A percentile compares a stretch with the other conserved stretches of the same genome.
These are phyloP conservation scores for Cottoperca gobio DNA, from an alignment of 2,797 vertebrate genomes.

Conservation along the genomic window DNA sequence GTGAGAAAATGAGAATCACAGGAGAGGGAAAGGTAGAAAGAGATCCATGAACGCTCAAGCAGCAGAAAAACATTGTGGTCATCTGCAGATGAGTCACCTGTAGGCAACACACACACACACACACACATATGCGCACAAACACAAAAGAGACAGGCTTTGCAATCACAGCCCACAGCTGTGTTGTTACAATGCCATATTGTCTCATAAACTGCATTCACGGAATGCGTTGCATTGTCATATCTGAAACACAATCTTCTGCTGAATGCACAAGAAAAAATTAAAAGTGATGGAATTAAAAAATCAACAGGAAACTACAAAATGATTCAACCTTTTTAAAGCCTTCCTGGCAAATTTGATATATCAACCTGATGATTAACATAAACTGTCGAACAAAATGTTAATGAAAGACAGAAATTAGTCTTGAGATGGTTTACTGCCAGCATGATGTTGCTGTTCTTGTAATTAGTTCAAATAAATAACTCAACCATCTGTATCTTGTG, in stretches of 20 bases:
- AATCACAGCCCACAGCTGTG: conserved; percentile 74
- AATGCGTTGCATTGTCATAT: conserved; percentile 44
- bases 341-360: conserved; percentile 12
- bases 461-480: conserved; percentile 57
- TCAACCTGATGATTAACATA: conserved; percentile 40
- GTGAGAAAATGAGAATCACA: conserved; percentile 41
- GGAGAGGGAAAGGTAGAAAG: conserved; percentile 59
- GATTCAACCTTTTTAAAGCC: conserved; percentile 51
- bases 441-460: conserved; percentile 33
- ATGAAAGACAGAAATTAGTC: conserved; percentile 52
- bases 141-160: conserved; percentile 65
- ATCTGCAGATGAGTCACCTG: conserved; percentile 86
- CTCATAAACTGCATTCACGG: conserved; percentile 51
- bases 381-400: conserved; percentile 50
- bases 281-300: conserved; percentile 35
- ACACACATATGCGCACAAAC: conserved; percentile 37
- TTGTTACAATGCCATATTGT: conserved; percentile 66
- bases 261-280: conserved; percentile 22
- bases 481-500: conserved; percentile 54
- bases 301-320: conserved; percentile 36
- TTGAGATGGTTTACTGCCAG: conserved; percentile 37
- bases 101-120: conserved; percentile 67
- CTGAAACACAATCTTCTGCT: conserved; percentile 42
- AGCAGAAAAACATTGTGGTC: conserved; percentile 80
- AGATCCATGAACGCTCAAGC: conserved; percentile 62